These are phyloP conservation scores for Willisornis vidua DNA, from an alignment of 2,113 vertebrate genomes.

Conservation along the genomic window DNA sequence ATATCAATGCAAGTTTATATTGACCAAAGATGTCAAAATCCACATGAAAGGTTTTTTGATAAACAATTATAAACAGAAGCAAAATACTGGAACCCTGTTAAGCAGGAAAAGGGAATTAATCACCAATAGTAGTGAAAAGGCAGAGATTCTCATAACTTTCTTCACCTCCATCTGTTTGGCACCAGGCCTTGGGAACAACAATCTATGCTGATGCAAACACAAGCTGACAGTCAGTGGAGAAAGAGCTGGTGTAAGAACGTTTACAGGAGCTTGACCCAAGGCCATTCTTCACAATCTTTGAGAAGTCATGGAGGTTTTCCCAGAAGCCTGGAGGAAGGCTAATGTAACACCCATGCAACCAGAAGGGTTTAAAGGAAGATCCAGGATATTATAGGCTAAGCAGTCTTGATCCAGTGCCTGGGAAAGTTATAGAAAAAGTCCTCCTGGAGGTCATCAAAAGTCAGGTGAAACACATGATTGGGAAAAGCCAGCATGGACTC, in stretches of 20 bases:
- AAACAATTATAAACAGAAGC: not conserved
- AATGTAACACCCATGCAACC: too few species aligned
- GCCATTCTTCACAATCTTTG: not conserved
- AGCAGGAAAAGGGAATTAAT: not conserved
- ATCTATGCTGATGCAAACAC: not conserved
- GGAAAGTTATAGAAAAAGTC: not conserved
- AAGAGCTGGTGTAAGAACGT: not conserved
- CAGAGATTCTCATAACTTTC: fast-evolving
- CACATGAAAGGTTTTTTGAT: not conserved
- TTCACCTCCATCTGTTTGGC: not conserved
- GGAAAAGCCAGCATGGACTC: not conserved
- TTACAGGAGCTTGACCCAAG: not conserved
- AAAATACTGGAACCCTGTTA: not conserved
- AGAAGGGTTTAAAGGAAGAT: not conserved
- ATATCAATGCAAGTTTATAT: not conserved
- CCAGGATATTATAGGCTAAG: not conserved
- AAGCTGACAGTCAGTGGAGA: not conserved
- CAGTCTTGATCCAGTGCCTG: not conserved
- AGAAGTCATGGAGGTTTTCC: not conserved
- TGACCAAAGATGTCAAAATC: not conserved
- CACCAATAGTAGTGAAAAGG: not conserved
- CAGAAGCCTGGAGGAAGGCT: not conserved
- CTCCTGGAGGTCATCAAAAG: not conserved
- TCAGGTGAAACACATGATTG: not conserved
- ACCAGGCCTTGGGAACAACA: not conserved